These are phyloP conservation scores for Melanotaenia trifasciata DNA, from an alignment of 2,797 vertebrate genomes.

Conservation along the genomic window DNA sequence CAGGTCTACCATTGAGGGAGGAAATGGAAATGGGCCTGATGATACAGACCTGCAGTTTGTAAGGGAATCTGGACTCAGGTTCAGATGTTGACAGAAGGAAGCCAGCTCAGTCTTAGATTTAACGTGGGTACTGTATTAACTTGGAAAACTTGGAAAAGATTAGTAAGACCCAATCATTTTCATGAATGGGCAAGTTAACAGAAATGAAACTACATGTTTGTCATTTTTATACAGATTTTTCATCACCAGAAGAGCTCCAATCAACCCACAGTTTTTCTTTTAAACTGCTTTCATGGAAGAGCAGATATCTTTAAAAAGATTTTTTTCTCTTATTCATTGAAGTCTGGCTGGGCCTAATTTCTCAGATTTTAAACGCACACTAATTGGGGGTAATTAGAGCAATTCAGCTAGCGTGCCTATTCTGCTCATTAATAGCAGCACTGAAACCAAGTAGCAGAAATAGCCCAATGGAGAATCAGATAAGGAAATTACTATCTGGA, in stretches of 20 bases:
- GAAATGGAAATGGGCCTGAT: slow-evolving; percentile 66
- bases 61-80: slow-evolving; percentile 48
- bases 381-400: slow-evolving; percentile 65
- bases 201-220: no score
- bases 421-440: slow-evolving; percentile 57
- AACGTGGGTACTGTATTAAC: not conserved
- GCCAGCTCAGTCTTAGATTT: slow-evolving; percentile 44
- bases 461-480: slow-evolving; percentile 63
- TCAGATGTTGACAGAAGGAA: slow-evolving; percentile 52
- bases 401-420: slow-evolving; percentile 38
- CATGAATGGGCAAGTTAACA: not conserved
- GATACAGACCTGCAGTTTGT: slow-evolving; percentile 56
- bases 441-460: slow-evolving; percentile 55
- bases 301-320: not conserved
- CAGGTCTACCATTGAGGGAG: slow-evolving; percentile 71
- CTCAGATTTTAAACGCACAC: slow-evolving; percentile 45
- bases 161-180: slow-evolving; percentile 16
- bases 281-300: not conserved
- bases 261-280: slow-evolving; percentile 31
- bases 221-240: no score
- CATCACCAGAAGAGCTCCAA: no score
- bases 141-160: slow-evolving; percentile 12
- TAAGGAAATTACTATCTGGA: slow-evolving; percentile 54
- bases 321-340: not conserved
- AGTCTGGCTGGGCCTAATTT: slow-evolving; percentile 32